A percentile compares a stretch with the other conserved stretches of the same genome.
Evolutionary conservation across 2,797 vertebrate species (phyloP).

Genomic region (Pteronotus mesoamericanus): DNA sequence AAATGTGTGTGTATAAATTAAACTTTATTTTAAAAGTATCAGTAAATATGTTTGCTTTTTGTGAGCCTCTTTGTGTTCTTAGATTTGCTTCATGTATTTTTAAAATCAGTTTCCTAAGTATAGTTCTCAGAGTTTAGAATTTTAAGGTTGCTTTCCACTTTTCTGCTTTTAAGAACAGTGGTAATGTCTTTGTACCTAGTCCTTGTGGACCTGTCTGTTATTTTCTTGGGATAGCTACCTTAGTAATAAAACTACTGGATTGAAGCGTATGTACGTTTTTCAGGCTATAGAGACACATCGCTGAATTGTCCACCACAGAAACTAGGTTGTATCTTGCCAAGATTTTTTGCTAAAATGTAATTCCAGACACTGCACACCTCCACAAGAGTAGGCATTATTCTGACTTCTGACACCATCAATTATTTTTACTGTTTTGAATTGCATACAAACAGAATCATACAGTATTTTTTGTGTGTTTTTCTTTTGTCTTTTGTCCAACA

Average conservation of each 20-base stretch:
- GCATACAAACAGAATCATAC: neutral
- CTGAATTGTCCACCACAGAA: neutral
- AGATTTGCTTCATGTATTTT: neutral
- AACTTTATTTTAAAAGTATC: neutral
- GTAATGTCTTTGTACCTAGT: neutral
- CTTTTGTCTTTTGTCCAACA: neutral
- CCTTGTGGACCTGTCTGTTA: neutral
- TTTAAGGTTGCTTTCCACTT: neutral
- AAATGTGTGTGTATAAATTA: neutral
- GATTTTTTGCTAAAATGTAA: neutral
- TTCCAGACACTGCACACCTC: neutral
- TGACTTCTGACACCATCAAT: neutral
- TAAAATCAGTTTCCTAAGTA: neutral
- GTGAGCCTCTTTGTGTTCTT: neutral
- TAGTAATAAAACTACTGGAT: neutral
- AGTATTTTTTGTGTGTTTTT: neutral
- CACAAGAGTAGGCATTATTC: neutral
- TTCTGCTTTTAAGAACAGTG: neutral
- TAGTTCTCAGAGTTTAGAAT: neutral
- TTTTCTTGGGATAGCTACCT: neutral
- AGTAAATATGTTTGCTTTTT: neutral
- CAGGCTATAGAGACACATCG: neutral
- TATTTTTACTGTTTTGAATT: neutral
- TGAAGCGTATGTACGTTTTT: neutral
- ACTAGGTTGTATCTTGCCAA: neutral